Evolutionary conservation across 2,797 vertebrate species (phyloP).

Genomic region (Cryptoprocta ferox): DNA sequence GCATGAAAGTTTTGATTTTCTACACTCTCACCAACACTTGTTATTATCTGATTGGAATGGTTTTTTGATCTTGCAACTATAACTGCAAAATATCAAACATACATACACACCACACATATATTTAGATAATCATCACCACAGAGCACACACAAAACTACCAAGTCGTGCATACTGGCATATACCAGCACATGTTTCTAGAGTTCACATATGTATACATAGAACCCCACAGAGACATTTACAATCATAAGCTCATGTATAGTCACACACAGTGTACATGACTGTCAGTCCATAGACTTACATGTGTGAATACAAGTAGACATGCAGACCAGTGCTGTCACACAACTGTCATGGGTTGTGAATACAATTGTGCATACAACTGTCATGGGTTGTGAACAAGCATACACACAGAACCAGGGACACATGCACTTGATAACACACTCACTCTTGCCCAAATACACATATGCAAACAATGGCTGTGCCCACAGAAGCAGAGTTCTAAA

Average conservation of each 20-base stretch:
- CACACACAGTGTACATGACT: not conserved
- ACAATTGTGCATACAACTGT: not conserved
- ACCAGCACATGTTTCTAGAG: not conserved
- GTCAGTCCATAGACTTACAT: not conserved
- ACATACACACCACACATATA: not conserved
- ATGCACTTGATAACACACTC: not conserved
- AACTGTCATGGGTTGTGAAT: not conserved
- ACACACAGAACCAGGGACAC: not conserved
- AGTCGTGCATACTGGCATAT: not conserved
- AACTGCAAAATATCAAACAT: not conserved
- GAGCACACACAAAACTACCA: not conserved
- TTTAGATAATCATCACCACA: not conserved
- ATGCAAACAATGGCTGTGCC: not conserved
- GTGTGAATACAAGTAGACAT: not conserved
- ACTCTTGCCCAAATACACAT: not conserved
- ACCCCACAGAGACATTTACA: not conserved
- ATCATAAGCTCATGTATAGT: not conserved
- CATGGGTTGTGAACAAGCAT: not conserved
- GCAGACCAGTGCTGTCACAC: not conserved
- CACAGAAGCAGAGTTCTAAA: not conserved
- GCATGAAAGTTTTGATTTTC: not conserved
- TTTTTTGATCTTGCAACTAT: not conserved
- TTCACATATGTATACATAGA: not conserved
- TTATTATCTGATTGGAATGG: not conserved
- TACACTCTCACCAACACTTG: not conserved